Evolutionary conservation across 2,113 vertebrate species (phyloP).

Genomic region (Chascanopsetta lugubris): DNA sequence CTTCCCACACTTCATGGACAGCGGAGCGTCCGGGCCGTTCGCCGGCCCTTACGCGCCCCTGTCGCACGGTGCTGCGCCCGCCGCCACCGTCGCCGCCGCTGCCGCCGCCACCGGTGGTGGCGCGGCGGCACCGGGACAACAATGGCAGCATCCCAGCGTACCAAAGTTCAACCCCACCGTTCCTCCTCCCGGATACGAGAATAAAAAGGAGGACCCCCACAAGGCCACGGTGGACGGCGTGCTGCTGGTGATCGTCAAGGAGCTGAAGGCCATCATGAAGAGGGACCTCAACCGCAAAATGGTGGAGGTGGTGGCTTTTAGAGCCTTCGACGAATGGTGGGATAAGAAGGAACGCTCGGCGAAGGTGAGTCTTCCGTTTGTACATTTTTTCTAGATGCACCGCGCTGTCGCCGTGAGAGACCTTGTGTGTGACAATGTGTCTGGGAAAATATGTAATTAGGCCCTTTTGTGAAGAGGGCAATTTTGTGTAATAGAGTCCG

Average conservation of each 20-base stretch:
- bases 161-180: conserved; percentile 96
- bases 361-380: conserved; percentile 82
- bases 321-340: conserved; percentile 99
- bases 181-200: conserved; percentile 92
- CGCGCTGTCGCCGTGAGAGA: too few species aligned
- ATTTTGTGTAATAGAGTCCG: neutral
- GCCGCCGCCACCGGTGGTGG: neutral
- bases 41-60: conserved; percentile 87
- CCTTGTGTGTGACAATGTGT: too few species aligned
- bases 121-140: conserved; percentile 81
- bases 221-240: conserved; percentile 96
- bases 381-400: neutral
- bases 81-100: too few species aligned
- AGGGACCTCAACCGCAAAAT: conserved; percentile 97
- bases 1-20: conserved; percentile 88
- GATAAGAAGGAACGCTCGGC: conserved; percentile 95
- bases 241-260: conserved; percentile 93
- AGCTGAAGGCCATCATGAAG: conserved; percentile 99
- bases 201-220: conserved; percentile 95
- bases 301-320: conserved; percentile 98
- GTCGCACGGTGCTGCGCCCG: conserved; percentile 80
- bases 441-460: too few species aligned
- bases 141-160: conserved; percentile 85
- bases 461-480: too few species aligned
- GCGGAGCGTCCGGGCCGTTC: conserved; percentile 80